phyloP scores from a whole-genome alignment of 1,140 invertebrate species.

The Tetragonula clypearis region DNA sequence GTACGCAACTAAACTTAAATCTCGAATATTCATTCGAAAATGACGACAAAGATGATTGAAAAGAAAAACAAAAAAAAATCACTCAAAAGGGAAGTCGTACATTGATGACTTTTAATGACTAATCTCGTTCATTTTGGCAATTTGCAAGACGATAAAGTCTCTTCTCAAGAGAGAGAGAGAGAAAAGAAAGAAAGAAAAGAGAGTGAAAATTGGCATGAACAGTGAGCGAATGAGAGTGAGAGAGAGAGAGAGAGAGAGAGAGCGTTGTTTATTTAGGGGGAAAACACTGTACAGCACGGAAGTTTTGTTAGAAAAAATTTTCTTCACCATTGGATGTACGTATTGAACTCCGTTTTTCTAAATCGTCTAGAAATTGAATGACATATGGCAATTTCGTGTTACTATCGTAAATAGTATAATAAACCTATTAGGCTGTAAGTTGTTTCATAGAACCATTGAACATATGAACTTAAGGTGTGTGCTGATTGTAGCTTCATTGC shows the following conservation, averaged over 20 bases:
- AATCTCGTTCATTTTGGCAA: conserved; percentile 65
- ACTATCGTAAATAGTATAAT: conserved; percentile 71
- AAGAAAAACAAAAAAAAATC: not conserved
- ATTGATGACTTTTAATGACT: not conserved
- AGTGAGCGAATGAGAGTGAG: conserved; percentile 20
- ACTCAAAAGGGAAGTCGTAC: not conserved
- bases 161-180: conserved; percentile 46
- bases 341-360: conserved; percentile 75
- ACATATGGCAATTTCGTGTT: conserved; percentile 59
- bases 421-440: conserved; percentile 75
- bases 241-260: not conserved
- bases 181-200: conserved; percentile 38
- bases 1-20: not conserved
- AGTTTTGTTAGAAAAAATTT: conserved; percentile 72
- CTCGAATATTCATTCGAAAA: conserved; percentile 17
- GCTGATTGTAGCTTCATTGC: conserved; percentile 81
- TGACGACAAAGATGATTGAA: not conserved
- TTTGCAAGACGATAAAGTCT: conserved; percentile 64
- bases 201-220: conserved; percentile 67
- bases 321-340: conserved; percentile 75
- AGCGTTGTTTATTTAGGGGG: conserved; percentile 59
- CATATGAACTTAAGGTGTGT: conserved; percentile 79
- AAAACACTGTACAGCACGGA: conserved; percentile 69
- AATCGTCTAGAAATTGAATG: conserved; percentile 64
- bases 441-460: conserved; percentile 74